phyloP scores from a whole-genome alignment of 2,888 invertebrate species.

The Chloroclysta siterata region DNA sequence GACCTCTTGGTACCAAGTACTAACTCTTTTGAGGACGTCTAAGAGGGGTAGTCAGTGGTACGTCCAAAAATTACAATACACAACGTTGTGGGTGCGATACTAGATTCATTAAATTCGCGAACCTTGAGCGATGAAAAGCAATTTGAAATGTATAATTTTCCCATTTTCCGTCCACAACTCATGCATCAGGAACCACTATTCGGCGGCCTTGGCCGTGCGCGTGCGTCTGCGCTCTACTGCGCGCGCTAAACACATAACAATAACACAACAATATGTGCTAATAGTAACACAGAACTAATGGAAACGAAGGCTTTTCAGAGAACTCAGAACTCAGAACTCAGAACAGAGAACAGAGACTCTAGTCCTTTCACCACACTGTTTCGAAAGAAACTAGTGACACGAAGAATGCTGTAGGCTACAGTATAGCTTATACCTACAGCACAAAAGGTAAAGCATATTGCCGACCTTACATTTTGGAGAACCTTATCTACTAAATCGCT shows the following conservation, averaged over 20 bases:
- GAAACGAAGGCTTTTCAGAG: neutral
- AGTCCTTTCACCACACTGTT: too few species aligned
- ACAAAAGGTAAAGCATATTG: too few species aligned
- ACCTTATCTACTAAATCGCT: too few species aligned
- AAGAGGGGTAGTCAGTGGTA: too few species aligned
- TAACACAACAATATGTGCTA: neutral
- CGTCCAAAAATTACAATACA: neutral
- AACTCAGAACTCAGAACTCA: neutral
- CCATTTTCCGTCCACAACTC: conserved; percentile 2
- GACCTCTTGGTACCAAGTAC: too few species aligned
- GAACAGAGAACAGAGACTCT: too few species aligned
- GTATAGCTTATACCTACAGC: too few species aligned
- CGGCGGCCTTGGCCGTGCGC: conserved; percentile 53
- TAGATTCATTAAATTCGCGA: neutral
- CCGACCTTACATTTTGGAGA: too few species aligned
- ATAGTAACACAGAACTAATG: neutral
- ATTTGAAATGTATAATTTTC: conserved; percentile 14
- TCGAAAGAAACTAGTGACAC: too few species aligned
- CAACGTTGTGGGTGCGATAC: neutral
- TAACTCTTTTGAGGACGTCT: too few species aligned
- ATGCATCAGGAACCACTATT: conserved; percentile 25
- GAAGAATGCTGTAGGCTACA: neutral
- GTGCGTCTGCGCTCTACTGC: conserved; percentile 48
- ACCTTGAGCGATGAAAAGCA: neutral
- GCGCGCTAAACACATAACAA: conserved; percentile 20